phyloP scores from a whole-genome alignment of 2,797 vertebrate genomes.

The Numenius phaeopus region DNA sequence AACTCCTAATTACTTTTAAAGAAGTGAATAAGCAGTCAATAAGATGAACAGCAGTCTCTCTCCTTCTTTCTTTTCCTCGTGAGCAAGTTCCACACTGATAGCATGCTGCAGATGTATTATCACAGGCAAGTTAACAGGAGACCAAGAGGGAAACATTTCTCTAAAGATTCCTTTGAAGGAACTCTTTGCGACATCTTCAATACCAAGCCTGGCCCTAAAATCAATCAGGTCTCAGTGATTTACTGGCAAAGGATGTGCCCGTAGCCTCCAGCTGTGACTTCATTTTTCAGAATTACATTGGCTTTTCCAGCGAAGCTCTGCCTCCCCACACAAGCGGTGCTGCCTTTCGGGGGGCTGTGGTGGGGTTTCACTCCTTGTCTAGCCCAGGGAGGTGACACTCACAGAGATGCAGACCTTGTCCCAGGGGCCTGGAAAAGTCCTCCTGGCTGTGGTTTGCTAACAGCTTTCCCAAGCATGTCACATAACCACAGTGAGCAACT shows the following conservation, averaged over 20 bases:
- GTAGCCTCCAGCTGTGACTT: not conserved
- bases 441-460: not conserved
- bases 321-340: not conserved
- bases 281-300: not conserved
- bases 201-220: not conserved
- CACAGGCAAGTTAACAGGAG: constrained; percentile 6
- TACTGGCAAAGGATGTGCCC: not conserved
- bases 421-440: not conserved
- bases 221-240: not conserved
- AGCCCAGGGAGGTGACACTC: not conserved
- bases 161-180: not conserved
- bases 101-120: constrained; percentile 22
- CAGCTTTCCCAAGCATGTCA: not conserved
- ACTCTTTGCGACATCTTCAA: not conserved
- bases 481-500: not conserved
- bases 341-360: not conserved
- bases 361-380: not conserved
- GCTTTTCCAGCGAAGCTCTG: not conserved
- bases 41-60: constrained; percentile 62
- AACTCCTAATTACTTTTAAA: constrained; percentile 78
- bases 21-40: constrained; percentile 73
- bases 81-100: constrained; percentile 5
- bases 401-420: not conserved
- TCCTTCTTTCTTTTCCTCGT: constrained; percentile 21
- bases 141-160: constrained; percentile 15